Base-by-base conservation (phyloP, 1,140 invertebrate species). In the Campodea augens region DNA sequence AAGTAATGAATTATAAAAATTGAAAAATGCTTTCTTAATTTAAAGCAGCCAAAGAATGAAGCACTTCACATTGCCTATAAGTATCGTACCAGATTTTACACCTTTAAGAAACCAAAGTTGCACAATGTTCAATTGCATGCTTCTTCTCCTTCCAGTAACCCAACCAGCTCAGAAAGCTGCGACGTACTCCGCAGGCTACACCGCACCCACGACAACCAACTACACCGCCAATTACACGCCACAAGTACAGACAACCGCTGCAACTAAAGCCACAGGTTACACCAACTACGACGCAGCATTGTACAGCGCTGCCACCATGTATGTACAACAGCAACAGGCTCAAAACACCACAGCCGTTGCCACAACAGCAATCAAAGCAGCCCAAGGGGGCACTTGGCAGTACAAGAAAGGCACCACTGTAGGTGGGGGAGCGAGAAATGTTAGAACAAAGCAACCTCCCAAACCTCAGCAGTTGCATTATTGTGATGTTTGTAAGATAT, bases 401-500 rank as follows among this genome's bases (percentile, higher is more conserved):
- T 79, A 77, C 61, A 78, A 78, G 53, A 80, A 82, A 50, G 52
- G 54, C 32, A 48, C 49, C 19, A 71, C 70, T 45, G 73, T 72
- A 39, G 70, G 69, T 50, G 50, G 21, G 50, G 51, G 45, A 20
- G 49, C 21, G 47, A 73, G 73, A 59, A 67, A 66, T 51, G 73
- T 75, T 60, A 64, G 78, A 44, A 70, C 78, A 1, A 87, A 87
- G 61, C 75, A 78, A 13, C 77, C 81, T 13, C 84, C 84, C 1
- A 88, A 89, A 54, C 82, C 85, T 13, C 86, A 90, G 57, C 85
- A 90, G 57, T 66, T 92, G 40, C 86, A 91, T 63, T 93, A 92
- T 61, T 93, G 88, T 60, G 88, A 95, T 63, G 86, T 96, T 3
- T 98, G 93, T 64, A 95, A 96, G 60, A 97, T 98, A 56, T 95